Evolutionary conservation across 2,113 vertebrate species (phyloP), one percentile per base, ranked within the genome.

Genomic region (Grallaria varia): DNA sequence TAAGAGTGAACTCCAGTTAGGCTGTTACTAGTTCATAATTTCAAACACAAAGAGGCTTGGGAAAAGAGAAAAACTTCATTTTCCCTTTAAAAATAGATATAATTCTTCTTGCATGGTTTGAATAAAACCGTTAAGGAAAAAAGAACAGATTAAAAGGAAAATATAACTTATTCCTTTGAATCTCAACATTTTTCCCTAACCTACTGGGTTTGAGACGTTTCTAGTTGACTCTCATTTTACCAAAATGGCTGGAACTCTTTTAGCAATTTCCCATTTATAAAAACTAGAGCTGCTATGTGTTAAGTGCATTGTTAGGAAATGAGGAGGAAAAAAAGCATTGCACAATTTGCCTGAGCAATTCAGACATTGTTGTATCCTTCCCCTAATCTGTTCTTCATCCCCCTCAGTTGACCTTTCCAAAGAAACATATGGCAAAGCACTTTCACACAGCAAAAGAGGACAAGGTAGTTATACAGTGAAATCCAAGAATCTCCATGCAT

Each of bases 141-240:
- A 66, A 47, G 16, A 71, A 78, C 22, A 14, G 5, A 55, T 50
- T 30, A 39, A 44, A 83, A 84, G 20, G 14, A 33, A 76, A 80
- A 27, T 2, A 6, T 39, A 67, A 40, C 18, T 47, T 35, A 75
- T 33, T 47, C 27, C 52, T 85, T 50, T 40, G 33, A 77, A 69
- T 16, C 1, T 73, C 53, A 64, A 33, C 3, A 13, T 55, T 89
- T 50, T 89, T 10, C 22, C 35, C 25, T 60, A 53, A 35, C 22
- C 14, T 55, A 33, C 13, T 33, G 12, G 1, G 4, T 56, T 58
- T 74, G 24, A 78, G 39, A 60, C 11, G 11, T 8, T 79, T 91
- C 76, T 28, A 40, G 12, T 17, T 1, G 1, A 72, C 30, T 64
- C n/a, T 13, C 0, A 0, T 50, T 87, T 68, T 83, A 40, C 28